Evolutionary conservation across 2,888 invertebrate genomes (phyloP).

Genomic region (Thera britannica): DNA sequence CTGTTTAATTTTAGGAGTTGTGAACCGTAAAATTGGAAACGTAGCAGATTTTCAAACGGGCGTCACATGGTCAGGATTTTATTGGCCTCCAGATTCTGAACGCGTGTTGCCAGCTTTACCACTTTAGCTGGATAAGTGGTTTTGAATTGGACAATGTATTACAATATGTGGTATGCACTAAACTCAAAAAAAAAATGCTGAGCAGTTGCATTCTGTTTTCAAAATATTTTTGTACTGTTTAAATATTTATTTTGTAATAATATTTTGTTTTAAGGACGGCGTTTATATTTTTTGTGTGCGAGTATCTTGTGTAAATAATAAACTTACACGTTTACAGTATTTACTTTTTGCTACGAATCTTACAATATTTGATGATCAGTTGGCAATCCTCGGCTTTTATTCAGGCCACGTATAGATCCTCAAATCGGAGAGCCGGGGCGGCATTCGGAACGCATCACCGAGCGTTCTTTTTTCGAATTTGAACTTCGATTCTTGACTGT

Average conservation of each 20-base stretch:
- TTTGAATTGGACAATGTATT: not conserved
- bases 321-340: no score
- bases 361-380: not conserved
- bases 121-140: not conserved
- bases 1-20: constrained; percentile 56
- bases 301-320: not conserved
- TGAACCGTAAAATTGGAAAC: constrained; percentile 57
- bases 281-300: not conserved
- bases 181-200: no score
- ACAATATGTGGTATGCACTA: not conserved
- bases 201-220: not conserved
- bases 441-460: constrained; percentile 56
- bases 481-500: constrained; percentile 46
- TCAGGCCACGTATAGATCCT: constrained; percentile 49
- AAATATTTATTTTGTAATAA: not conserved
- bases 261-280: not conserved
- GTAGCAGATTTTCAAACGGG: constrained; percentile 45
- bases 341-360: not conserved
- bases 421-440: constrained; percentile 47
- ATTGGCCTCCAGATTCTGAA: constrained; percentile 53
- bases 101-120: constrained; percentile 45
- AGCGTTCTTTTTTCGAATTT: constrained; percentile 50
- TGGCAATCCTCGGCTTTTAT: constrained; percentile 31
- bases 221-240: not conserved
- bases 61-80: constrained; percentile 53